Percentiles rank a stretch among this genome's conserved stretches.
Conservation (phyloP, 2,888 invertebrate species). For the Nomada ferruginata region DNA sequence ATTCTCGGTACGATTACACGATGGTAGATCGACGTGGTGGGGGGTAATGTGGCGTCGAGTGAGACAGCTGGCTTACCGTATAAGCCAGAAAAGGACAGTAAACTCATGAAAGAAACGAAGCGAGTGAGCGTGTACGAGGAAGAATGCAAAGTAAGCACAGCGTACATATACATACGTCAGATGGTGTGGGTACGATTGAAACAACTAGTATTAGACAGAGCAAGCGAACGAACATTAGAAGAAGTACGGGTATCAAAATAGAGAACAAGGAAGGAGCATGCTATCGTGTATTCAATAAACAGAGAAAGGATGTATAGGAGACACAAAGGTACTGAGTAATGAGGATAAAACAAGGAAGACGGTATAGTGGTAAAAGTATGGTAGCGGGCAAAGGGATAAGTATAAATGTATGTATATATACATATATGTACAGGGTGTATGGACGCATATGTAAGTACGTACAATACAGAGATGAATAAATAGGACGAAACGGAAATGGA, state of each 20-base stretch:
- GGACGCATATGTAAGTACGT: no score
- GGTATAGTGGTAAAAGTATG: neutral
- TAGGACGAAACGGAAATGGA: neutral
- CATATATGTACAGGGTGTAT: no score
- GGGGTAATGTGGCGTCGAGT: constrained; percentile 26
- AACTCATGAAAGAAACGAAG: constrained; percentile 50
- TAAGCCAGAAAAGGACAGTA: neutral
- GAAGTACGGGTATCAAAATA: constrained; percentile 23
- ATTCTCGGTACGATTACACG: constrained; percentile 68
- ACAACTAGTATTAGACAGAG: constrained; percentile 6
- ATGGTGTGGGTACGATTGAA: neutral
- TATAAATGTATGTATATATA: no score
- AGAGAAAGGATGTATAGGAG: neutral
- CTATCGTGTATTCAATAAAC: neutral
- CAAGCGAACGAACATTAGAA: constrained; percentile 20
- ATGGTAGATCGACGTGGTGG: constrained; percentile 10
- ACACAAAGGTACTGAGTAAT: neutral
- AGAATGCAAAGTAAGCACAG: constrained; percentile 22
- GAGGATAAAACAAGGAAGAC: neutral
- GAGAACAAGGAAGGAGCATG: neutral
- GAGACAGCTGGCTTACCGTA: neutral
- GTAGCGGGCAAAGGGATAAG: neutral
- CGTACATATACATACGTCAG: neutral
- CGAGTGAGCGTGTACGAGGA: constrained; percentile 28
- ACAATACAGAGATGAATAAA: neutral